phyloP scores from a whole-genome alignment of 2,888 invertebrate genomes.

The Latrodectus hesperus region DNA sequence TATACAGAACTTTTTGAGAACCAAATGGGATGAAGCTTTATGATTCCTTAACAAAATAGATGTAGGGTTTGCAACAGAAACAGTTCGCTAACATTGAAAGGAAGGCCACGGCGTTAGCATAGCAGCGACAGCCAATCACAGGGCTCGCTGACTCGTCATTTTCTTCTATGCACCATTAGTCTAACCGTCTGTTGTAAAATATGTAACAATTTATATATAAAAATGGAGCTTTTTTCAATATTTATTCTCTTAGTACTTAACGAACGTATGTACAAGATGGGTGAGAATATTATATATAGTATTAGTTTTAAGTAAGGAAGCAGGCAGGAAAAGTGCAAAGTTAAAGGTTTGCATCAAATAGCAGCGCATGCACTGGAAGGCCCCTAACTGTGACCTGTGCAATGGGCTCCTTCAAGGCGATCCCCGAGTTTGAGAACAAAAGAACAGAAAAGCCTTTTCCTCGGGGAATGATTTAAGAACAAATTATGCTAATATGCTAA shows the following conservation, averaged over 20 bases:
- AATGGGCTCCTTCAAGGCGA: slow-evolving; percentile 68
- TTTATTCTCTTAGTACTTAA: slow-evolving; percentile 61
- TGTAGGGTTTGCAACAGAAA: slow-evolving; percentile 70
- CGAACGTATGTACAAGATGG: slow-evolving; percentile 70
- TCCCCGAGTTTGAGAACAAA: slow-evolving; percentile 46
- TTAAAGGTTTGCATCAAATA: slow-evolving; percentile 67
- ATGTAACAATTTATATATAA: slow-evolving; percentile 69
- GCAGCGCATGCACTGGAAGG: slow-evolving; percentile 68
- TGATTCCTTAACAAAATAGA: slow-evolving; percentile 69
- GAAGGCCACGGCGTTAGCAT: slow-evolving; percentile 70
- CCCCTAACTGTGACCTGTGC: slow-evolving; percentile 68
- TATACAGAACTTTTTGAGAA: slow-evolving; percentile 69
- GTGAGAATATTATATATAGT: slow-evolving; percentile 67
- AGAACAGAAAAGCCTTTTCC: slow-evolving; percentile 28
- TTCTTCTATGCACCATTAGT: slow-evolving; percentile 67
- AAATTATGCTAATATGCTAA: slow-evolving; percentile 64
- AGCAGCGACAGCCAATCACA: slow-evolving; percentile 61
- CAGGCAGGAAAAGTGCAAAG: slow-evolving; percentile 69
- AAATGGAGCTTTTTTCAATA: slow-evolving; percentile 64
- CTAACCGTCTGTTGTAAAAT: slow-evolving; percentile 69
- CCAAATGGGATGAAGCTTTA: slow-evolving; percentile 70
- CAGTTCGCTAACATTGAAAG: slow-evolving; percentile 69
- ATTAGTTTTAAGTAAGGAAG: slow-evolving; percentile 66
- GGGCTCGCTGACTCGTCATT: slow-evolving; percentile 60
- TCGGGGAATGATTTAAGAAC: slow-evolving; percentile 52